These are phyloP conservation scores for Hoplias malabaricus DNA, from an alignment of 2,113 vertebrate genomes.

Conservation along the genomic window DNA sequence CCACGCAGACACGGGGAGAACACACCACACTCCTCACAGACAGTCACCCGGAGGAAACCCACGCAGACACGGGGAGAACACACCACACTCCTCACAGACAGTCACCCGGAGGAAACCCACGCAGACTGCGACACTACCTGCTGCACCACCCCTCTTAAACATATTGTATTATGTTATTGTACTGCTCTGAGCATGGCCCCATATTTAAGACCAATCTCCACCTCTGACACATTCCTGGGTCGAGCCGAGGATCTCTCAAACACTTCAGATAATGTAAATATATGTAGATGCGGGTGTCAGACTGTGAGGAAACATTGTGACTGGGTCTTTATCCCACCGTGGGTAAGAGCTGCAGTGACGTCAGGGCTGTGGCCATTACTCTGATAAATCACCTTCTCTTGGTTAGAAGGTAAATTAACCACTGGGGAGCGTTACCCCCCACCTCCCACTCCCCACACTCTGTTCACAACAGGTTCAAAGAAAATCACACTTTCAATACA, in stretches of 20 bases:
- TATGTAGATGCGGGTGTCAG: constrained; percentile 18
- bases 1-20: too few relatives aligned
- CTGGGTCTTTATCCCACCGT: neutral
- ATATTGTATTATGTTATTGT: neutral
- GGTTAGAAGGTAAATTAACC: constrained; percentile 55
- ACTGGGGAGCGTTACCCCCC: constrained; percentile 20
- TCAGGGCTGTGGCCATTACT: constrained; percentile 50
- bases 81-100: too few relatives aligned
- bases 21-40: too few relatives aligned
- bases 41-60: too few relatives aligned
- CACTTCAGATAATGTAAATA: constrained; percentile 34
- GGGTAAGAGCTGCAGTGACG: neutral
- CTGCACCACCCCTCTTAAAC: too few relatives aligned
- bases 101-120: too few relatives aligned
- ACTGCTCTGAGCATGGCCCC: neutral
- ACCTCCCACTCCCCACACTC: too few relatives aligned
- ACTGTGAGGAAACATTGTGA: constrained; percentile 5
- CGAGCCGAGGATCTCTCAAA: constrained; percentile 5
- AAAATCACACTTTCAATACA: constrained; percentile 4
- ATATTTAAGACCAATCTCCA: neutral
- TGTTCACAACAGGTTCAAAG: constrained; percentile 19
- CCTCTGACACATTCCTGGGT: too few relatives aligned
- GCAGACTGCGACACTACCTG: too few relatives aligned
- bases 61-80: too few relatives aligned
- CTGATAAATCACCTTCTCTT: constrained; percentile 55